These are phyloP conservation scores for Hedychridium roseum DNA, from an alignment of 2,888 invertebrate species.

Conservation along the genomic window DNA sequence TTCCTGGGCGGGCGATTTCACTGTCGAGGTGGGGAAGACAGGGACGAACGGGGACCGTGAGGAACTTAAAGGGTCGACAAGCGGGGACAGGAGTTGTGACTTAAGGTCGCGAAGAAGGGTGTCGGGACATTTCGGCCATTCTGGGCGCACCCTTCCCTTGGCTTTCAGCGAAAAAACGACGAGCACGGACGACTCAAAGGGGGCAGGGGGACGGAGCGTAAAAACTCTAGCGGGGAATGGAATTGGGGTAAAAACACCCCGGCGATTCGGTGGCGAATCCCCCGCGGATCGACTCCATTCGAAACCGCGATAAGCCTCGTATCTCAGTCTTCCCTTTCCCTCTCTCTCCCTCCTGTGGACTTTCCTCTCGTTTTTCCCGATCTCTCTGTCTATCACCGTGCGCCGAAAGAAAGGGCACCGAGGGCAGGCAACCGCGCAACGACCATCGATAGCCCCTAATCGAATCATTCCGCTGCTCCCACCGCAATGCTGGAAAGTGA, in stretches of 20 bases:
- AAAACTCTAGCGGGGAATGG: slow-evolving; percentile 19
- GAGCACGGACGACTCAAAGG: slow-evolving; percentile 25
- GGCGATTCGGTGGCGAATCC: slow-evolving; percentile 25
- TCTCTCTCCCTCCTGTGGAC: slow-evolving; percentile 23
- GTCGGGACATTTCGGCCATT: no score
- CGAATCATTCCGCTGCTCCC: slow-evolving; percentile 53
- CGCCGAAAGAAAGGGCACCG: slow-evolving; percentile 16
- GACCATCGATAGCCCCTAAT: slow-evolving; percentile 62
- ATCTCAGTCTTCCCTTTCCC: slow-evolving; percentile 20
- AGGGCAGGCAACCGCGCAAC: slow-evolving; percentile 47
- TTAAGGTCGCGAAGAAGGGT: neutral
- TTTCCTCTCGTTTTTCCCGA: slow-evolving; percentile 9
- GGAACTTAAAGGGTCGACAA: neutral
- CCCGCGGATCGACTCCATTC: slow-evolving; percentile 46
- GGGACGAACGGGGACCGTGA: neutral
- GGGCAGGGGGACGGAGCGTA: slow-evolving; percentile 17
- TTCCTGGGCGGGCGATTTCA: neutral
- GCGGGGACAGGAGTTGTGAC: neutral
- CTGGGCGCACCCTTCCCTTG: no score
- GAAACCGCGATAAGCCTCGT: slow-evolving; percentile 54
- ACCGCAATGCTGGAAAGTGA: slow-evolving; percentile 62
- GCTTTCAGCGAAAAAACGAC: neutral
- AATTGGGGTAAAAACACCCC: slow-evolving; percentile 36
- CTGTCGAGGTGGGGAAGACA: no score
- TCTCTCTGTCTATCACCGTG: neutral